Conservation (phyloP, 2,888 invertebrate genomes). For the Oxyteleia sp. region DNA sequence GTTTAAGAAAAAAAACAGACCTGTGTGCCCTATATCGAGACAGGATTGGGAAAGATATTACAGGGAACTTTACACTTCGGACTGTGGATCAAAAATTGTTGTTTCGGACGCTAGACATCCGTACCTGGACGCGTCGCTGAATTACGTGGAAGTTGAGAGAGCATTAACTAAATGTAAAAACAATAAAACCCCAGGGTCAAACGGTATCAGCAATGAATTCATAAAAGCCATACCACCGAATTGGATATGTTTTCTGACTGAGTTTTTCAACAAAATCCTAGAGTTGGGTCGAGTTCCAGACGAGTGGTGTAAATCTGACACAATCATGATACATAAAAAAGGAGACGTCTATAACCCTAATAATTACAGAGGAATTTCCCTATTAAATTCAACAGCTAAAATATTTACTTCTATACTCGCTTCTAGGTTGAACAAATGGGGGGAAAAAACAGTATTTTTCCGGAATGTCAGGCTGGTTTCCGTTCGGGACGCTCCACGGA, state of each 20-base stretch:
- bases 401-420: neutral
- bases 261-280: neutral
- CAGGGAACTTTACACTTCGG: no score
- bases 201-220: constrained; percentile 38
- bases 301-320: constrained; percentile 1
- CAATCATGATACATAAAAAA: constrained; percentile 7
- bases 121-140: neutral
- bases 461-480: constrained; percentile 6
- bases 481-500: neutral
- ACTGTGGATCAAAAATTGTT: no score
- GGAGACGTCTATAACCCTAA: neutral
- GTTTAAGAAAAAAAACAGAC: neutral
- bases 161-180: constrained; percentile 25
- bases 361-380: constrained; percentile 12
- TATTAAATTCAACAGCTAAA: neutral
- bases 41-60: no score
- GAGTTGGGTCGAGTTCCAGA: neutral
- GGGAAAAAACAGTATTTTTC: neutral
- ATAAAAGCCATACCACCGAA: constrained; percentile 24
- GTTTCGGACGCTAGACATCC: neutral
- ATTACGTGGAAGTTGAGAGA: neutral
- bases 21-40: neutral
- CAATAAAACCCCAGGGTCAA: constrained; percentile 38
- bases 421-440: neutral
- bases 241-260: neutral